A percentile compares a stretch with the other conserved stretches of the same genome.
phyloP scores from a whole-genome alignment of 2,113 vertebrate species.

The Chaenogobius annularis region DNA sequence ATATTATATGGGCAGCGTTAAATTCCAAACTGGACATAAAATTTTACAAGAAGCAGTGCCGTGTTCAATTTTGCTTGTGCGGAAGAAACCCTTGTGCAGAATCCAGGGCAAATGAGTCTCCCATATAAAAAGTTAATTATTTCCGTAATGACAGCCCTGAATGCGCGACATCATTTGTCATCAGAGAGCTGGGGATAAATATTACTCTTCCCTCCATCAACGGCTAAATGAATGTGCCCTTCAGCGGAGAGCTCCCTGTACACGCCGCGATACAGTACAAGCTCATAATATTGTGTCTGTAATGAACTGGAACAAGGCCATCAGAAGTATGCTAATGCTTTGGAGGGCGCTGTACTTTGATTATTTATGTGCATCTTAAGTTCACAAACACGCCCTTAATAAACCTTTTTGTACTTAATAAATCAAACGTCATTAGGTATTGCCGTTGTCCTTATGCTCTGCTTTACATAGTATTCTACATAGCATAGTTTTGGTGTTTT shows the following conservation, averaged over 20 bases:
- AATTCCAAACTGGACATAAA: constrained; percentile 41
- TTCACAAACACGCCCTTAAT: neutral
- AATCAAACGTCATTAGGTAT: neutral
- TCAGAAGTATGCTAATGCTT: neutral
- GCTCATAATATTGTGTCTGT: neutral
- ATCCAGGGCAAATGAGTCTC: constrained; percentile 7
- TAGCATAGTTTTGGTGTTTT: neutral
- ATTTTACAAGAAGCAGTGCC: constrained; percentile 34
- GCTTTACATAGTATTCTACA: neutral
- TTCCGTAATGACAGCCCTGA: constrained; percentile 8
- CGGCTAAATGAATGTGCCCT: constrained; percentile 29
- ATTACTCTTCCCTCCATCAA: constrained; percentile 1
- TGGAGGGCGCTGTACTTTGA: neutral
- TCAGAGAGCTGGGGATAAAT: constrained; percentile 21
- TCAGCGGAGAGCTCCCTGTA: constrained; percentile 36
- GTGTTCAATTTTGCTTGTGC: constrained; percentile 14
- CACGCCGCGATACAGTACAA: constrained; percentile 1
- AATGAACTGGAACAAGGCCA: constrained; percentile 21
- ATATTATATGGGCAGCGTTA: constrained; percentile 28
- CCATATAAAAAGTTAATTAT: constrained; percentile 16
- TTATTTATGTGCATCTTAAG: neutral
- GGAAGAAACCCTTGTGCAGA: constrained; percentile 23
- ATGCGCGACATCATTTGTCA: constrained; percentile 15
- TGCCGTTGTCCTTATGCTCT: neutral
- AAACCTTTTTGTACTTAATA: neutral